These are phyloP conservation scores for Chaetorhynchus papuensis DNA, from an alignment of 2,113 vertebrate genomes.

Conservation along the genomic window DNA sequence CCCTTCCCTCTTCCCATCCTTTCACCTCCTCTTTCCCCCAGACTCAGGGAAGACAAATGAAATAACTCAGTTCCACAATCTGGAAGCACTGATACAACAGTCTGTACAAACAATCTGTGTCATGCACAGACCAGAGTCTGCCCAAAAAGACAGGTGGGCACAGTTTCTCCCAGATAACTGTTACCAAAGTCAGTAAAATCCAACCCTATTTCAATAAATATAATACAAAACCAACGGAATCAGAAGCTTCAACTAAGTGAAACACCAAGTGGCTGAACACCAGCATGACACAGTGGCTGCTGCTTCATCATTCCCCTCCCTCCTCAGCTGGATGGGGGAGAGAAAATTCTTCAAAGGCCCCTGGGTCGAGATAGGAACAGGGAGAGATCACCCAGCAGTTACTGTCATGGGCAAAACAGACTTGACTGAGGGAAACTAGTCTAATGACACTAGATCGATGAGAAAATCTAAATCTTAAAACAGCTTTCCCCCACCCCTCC, in stretches of 20 bases:
- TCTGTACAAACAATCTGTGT: neutral
- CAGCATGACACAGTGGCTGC: neutral
- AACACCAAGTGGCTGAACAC: neutral
- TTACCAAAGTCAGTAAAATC: neutral
- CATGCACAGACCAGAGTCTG: neutral
- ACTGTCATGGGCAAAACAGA: neutral
- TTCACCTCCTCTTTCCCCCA: neutral
- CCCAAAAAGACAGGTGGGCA: neutral
- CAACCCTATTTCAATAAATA: neutral
- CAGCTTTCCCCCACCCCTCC: neutral
- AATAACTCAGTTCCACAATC: neutral
- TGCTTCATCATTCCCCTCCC: neutral
- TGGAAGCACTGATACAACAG: neutral
- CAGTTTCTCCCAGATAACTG: neutral
- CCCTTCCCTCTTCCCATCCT: neutral
- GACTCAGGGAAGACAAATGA: neutral
- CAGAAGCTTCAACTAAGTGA: neutral
- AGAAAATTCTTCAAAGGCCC: neutral
- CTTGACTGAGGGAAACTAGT: neutral
- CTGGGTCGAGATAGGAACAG: fast-evolving
- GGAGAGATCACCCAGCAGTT: neutral
- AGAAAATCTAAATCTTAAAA: neutral
- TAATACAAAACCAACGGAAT: neutral
- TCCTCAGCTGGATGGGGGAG: neutral
- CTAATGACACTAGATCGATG: neutral